phyloP scores from a whole-genome alignment of 2,888 invertebrate genomes.

The Netelia virgata region DNA sequence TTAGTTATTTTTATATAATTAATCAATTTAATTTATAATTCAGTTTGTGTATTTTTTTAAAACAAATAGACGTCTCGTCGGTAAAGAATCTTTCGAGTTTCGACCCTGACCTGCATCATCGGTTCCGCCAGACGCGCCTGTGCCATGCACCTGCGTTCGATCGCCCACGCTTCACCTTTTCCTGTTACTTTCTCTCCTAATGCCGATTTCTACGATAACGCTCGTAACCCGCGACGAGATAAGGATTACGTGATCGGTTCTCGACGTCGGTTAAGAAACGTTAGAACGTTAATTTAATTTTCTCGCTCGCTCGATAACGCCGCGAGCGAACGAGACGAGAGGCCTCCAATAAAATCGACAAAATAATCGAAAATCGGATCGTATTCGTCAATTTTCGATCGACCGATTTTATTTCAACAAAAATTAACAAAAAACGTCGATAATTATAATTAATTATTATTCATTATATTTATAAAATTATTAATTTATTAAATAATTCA shows the following conservation, averaged over 20 bases:
- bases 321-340: no score
- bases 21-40: background rate
- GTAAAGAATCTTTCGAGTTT: slow-evolving; percentile 34
- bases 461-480: no score
- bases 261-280: background rate
- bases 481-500: no score
- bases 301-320: background rate
- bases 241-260: slow-evolving; percentile 39
- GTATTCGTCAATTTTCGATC: no score
- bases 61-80: background rate
- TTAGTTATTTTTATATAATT: background rate
- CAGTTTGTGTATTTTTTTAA: background rate
- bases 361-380: no score
- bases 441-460: no score
- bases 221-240: slow-evolving; percentile 19
- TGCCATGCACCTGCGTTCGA: slow-evolving; percentile 49
- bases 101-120: slow-evolving; percentile 73
- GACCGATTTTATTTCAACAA: no score
- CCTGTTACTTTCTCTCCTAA: slow-evolving; percentile 78
- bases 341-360: no score
- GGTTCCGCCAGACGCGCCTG: slow-evolving; percentile 77
- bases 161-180: slow-evolving; percentile 80
- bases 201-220: slow-evolving; percentile 69
- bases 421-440: background rate
- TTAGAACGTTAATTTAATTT: background rate